These are phyloP conservation scores for Trematocara stigmaticum DNA, from an alignment of 2,113 vertebrate species.

Conservation along the genomic window DNA sequence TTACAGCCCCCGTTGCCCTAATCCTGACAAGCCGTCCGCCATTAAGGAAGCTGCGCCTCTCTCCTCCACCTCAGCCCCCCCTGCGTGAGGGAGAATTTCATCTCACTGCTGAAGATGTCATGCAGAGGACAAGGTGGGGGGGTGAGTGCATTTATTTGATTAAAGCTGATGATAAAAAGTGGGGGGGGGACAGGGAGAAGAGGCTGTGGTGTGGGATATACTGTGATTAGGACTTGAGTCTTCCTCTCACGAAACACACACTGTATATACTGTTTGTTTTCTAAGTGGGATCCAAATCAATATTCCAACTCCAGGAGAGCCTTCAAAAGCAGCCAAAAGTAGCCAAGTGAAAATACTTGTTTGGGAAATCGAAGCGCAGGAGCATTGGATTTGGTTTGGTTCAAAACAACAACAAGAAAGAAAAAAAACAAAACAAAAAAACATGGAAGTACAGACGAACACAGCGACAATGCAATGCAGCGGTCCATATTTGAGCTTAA, in stretches of 20 bases:
- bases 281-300: slow-evolving; percentile 63
- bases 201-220: background rate
- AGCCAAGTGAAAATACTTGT: slow-evolving; percentile 63
- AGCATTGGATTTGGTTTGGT: slow-evolving; percentile 1
- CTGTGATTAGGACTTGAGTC: background rate
- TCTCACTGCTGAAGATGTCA: background rate
- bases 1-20: slow-evolving; percentile 71
- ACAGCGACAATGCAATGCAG: slow-evolving; percentile 32
- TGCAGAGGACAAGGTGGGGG: background rate
- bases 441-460: background rate
- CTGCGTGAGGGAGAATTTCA: background rate
- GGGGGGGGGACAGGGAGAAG: background rate
- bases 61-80: background rate
- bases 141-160: background rate
- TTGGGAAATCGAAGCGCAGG: slow-evolving; percentile 39
- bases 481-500: slow-evolving; percentile 59
- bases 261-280: slow-evolving; percentile 50
- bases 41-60: slow-evolving; percentile 44
- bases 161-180: background rate
- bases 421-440: background rate
- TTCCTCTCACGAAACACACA: background rate
- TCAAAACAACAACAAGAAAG: slow-evolving; percentile 8
- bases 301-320: slow-evolving; percentile 65
- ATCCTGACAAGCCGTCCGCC: slow-evolving; percentile 72
- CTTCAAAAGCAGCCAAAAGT: slow-evolving; percentile 66